These are phyloP conservation scores for Dorcus hopei DNA, from an alignment of 2,888 invertebrate species.

Conservation along the genomic window DNA sequence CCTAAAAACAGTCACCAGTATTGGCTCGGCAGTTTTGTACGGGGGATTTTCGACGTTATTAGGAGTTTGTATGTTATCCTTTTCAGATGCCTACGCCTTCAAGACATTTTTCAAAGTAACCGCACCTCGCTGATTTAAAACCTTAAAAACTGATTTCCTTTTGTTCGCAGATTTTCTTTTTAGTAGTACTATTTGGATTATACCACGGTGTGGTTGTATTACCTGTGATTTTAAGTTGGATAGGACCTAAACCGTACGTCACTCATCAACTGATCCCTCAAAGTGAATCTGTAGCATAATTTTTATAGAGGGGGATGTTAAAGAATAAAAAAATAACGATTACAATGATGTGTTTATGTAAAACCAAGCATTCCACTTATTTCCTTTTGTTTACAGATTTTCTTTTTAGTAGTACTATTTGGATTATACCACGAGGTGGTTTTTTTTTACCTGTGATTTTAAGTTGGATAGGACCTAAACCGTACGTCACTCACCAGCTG, in stretches of 20 bases:
- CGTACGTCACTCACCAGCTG: slow-evolving; percentile 40
- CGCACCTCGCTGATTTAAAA: not conserved
- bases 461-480: slow-evolving; percentile 67
- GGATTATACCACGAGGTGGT: slow-evolving; percentile 76
- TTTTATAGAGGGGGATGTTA: not conserved
- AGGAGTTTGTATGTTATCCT: slow-evolving; percentile 66
- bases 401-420: slow-evolving; percentile 71
- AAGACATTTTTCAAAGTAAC: slow-evolving; percentile 66
- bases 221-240: slow-evolving; percentile 69
- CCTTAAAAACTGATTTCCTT: not conserved
- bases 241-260: slow-evolving; percentile 62
- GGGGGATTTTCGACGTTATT: slow-evolving; percentile 77
- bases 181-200: slow-evolving; percentile 74
- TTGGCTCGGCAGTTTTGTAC: slow-evolving; percentile 73
- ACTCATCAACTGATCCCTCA: slow-evolving; percentile 31
- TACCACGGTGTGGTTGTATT: slow-evolving; percentile 74
- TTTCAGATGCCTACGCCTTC: slow-evolving; percentile 74
- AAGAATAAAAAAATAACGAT: not conserved
- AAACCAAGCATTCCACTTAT: not conserved
- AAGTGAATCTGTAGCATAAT: slow-evolving; percentile 20
- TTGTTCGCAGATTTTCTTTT: slow-evolving; percentile 66
- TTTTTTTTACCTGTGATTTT: slow-evolving; percentile 73
- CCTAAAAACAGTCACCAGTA: slow-evolving; percentile 64
- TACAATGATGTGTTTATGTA: too few relatives aligned
- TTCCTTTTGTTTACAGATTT: slow-evolving; percentile 59